phyloP scores from a whole-genome alignment of 2,888 invertebrate species.

The Lagria hirta region DNA sequence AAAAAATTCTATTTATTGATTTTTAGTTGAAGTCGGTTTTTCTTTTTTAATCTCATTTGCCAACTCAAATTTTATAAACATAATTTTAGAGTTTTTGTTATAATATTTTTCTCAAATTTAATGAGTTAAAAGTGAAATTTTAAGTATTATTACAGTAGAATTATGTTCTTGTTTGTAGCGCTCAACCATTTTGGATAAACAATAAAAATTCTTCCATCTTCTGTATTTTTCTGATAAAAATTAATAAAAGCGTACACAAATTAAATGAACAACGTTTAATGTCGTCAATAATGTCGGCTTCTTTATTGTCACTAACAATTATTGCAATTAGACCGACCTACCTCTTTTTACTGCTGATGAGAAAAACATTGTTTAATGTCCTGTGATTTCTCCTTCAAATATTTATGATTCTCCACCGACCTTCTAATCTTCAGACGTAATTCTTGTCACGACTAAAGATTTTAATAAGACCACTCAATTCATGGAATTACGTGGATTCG shows the following conservation, averaged over 20 bases:
- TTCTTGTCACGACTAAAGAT: conserved; percentile 7
- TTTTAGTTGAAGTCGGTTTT: too few species aligned
- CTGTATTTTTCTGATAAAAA: conserved; percentile 3
- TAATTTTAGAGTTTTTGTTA: not conserved
- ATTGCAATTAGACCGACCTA: conserved; percentile 9
- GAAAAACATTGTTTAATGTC: conserved; percentile 6
- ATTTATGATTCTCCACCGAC: conserved; percentile 2
- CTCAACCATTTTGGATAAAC: conserved; percentile 5
- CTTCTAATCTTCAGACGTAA: conserved; percentile 4
- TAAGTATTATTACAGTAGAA: too few species aligned
- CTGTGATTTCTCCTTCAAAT: conserved; percentile 6
- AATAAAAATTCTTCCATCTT: conserved; percentile 10
- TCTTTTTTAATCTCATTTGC: too few species aligned
- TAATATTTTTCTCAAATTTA: too few species aligned
- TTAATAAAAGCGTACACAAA: conserved; percentile 5
- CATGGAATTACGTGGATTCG: conserved; percentile 6
- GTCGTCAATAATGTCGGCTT: conserved; percentile 4
- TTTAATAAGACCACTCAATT: conserved; percentile 4
- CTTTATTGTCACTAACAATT: conserved; percentile 10
- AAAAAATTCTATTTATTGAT: too few species aligned
- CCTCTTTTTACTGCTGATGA: conserved; percentile 1
- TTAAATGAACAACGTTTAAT: conserved; percentile 6
- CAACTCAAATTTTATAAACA: conserved; percentile 1
- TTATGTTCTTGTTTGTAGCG: too few species aligned
- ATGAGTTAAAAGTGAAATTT: too few species aligned